Conservation (phyloP, 2,797 vertebrate species). For the Chiroxiphia lanceolata region DNA sequence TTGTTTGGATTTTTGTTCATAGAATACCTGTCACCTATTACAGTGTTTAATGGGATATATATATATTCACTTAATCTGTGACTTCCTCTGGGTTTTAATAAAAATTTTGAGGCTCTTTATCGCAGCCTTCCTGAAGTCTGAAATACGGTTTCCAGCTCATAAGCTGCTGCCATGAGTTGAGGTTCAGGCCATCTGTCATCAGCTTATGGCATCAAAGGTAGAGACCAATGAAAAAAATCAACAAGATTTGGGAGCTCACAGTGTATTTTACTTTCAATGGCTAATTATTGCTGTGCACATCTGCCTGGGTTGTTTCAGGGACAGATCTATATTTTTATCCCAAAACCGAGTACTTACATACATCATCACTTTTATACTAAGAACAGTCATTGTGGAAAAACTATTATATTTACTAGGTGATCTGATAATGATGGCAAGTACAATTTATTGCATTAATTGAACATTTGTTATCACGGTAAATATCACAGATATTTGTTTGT, state of each 20-base stretch:
- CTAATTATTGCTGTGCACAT: not conserved
- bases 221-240: not conserved
- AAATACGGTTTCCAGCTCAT: not conserved
- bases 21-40: not conserved
- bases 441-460: not conserved
- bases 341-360: not conserved
- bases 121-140: not conserved
- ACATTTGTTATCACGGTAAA: not conserved
- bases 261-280: not conserved
- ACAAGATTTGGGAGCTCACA: not conserved
- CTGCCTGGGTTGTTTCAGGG: not conserved
- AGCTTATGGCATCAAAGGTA: not conserved
- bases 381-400: not conserved
- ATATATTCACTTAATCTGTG: not conserved
- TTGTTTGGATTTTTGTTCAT: not conserved
- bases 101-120: not conserved
- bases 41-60: not conserved
- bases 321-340: not conserved
- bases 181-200: conserved; percentile 4
- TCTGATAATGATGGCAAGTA: not conserved
- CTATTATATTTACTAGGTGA: not conserved
- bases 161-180: not conserved
- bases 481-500: not conserved
- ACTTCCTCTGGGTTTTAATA: not conserved
- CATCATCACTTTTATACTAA: not conserved